Evolutionary conservation across 2,888 invertebrate species (phyloP), one percentile per base, ranked within the genome.

Genomic region (Seladonia tumulorum): DNA sequence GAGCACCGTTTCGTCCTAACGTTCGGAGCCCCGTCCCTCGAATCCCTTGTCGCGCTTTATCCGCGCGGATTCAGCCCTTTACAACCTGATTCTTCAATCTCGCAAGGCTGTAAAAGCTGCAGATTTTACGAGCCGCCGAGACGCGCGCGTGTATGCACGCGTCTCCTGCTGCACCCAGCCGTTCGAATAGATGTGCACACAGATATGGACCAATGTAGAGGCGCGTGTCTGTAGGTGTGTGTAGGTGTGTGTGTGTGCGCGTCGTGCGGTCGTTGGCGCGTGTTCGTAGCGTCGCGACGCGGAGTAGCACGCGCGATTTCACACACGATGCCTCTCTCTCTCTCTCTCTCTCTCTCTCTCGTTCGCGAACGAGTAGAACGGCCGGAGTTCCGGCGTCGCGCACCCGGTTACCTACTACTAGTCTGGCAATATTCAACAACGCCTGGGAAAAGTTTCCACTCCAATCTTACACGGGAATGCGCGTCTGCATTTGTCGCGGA

Each of bases 61-160:
- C 85, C 86, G 77, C 82, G 81, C 85, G 89, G 90, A 90, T 91
- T 91, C 90, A 84, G 83, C 88, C 82, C 89, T 92, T 91, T 92
- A 93, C 91, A 90, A 90, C 91, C 87, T 88, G 91, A 91, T 92
- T 93, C 91, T 93, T 93, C 93, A 93, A 93, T 93, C 91, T 93
- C 90, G 89, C 89, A 79, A 82, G 87, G 89, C 82, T 90, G 91
- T 93, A 92, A 93, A 93, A 92, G 88, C 90, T 91, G 87, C 89
- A 91, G 92, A 93, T 93, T 93, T 93, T 93, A 93, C 91, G 92
- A 92, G 85, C 82, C 78, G 80, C 75, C 81, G 82, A 86, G 83
- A 86, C 77, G 63, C 29, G 79, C 79, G 77, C 83, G 47, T 74
- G 81, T 77, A 76, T 68, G 29, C 39, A 53, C 79, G 70, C 66